Evolutionary conservation across 2,113 vertebrate genomes (phyloP), one percentile per base, ranked within the genome.

Genomic region (Gopherus evgoodei): DNA sequence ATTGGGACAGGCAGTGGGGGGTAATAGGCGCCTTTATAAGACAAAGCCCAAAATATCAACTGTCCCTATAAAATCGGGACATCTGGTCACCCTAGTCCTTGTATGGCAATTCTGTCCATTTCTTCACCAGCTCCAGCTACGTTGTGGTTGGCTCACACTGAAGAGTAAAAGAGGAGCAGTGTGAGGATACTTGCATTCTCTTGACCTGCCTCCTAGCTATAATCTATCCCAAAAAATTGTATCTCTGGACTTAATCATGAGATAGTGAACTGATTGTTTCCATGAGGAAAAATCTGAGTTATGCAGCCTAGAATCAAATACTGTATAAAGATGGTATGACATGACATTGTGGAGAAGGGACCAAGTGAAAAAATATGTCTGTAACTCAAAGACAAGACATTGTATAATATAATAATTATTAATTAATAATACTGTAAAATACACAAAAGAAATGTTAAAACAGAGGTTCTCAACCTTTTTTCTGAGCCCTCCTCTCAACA

Each of bases 391-490:
- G 44, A 0, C 17, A 44, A 47, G 62, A 3, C 17, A 49, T 22
- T 57, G 88, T 42, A 79, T 65, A 84, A 87, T 17, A 87, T 17
- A 83, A 56, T 5, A 57, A 59, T 59, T 24, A 56, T 24, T 56
- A 56, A 25, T 56, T 59, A 59, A 59, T 27, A 53, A 81, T 86
- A 90, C 25, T 81, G 8, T 90, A 90, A 95, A 95, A 84, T 19
- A 52, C 27, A 27, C 75, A 88, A 90, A 97, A 38, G 31, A 83
- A 29, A 54, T 19, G 35, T 95, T 97, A 95, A 89, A 96, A 91
- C 53, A 97, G 95, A 19, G 52, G 52, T 53, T 53, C 17, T 53
- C 52, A 53, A 53, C 52, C 17, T 21, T 53, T 53, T 53, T 53
- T 7, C 17, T 21, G 6, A 53, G 6, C 14, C 52, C 52, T 17